phyloP scores from a whole-genome alignment of 2,888 invertebrate species.

The Orthonevra nobilis region DNA sequence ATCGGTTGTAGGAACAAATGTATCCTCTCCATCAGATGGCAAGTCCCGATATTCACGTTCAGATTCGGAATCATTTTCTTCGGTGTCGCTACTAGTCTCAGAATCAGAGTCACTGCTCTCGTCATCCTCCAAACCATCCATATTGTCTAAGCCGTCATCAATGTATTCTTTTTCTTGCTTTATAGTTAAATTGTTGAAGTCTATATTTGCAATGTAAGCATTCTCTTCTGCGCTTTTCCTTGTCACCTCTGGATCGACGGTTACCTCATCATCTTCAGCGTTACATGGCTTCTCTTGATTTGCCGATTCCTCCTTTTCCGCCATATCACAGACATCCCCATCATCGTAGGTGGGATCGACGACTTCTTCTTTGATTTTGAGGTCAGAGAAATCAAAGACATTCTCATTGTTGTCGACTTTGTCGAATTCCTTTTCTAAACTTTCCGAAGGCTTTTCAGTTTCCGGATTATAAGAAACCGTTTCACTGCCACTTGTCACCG shows the following conservation, averaged over 20 bases:
- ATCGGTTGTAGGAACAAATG: background rate
- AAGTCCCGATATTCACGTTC: conserved; percentile 59
- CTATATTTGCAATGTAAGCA: conserved; percentile 74
- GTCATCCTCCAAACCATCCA: conserved; percentile 6
- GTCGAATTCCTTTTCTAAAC: conserved; percentile 4
- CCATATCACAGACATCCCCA: background rate
- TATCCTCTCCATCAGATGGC: conserved; percentile 40
- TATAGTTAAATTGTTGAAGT: conserved; percentile 75
- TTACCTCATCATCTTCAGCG: background rate
- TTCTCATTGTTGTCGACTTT: conserved; percentile 34
- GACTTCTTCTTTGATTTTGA: conserved; percentile 54
- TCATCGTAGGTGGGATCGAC: conserved; percentile 30
- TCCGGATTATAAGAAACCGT: conserved; percentile 39
- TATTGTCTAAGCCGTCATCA: conserved; percentile 43
- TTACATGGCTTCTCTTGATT: background rate
- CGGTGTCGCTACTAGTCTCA: conserved; percentile 38
- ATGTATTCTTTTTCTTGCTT: conserved; percentile 76
- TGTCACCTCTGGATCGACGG: background rate
- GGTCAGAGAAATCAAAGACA: conserved; percentile 36
- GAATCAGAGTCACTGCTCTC: conserved; percentile 43
- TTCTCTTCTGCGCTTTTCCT: conserved; percentile 74
- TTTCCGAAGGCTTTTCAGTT: background rate
- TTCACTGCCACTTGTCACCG: conserved; percentile 37
- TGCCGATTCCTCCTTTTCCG: conserved; percentile 5
- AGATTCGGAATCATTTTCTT: conserved; percentile 32